These are phyloP conservation scores for Nettapus auritus DNA, from an alignment of 2,113 vertebrate species.

Conservation along the genomic window DNA sequence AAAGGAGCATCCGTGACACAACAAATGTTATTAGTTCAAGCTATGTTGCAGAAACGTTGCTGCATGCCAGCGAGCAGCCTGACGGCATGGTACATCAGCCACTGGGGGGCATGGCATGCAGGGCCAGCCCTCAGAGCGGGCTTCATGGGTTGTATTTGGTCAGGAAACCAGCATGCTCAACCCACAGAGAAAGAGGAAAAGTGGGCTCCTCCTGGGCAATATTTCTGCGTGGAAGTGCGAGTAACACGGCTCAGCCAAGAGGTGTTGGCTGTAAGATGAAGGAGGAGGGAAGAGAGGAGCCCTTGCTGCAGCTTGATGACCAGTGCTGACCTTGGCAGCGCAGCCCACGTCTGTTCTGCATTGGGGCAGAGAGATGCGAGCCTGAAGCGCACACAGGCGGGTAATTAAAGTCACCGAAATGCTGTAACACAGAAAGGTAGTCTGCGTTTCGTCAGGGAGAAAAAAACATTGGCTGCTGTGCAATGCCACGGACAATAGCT, in stretches of 20 bases:
- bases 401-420: slow-evolving; percentile 31
- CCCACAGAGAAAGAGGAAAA: background rate
- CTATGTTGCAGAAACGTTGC: background rate
- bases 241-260: fast-evolving
- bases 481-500: background rate
- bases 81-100: fast-evolving
- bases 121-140: fast-evolving
- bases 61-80: background rate
- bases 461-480: background rate
- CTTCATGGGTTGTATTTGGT: background rate
- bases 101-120: background rate
- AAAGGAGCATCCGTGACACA: background rate
- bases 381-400: background rate
- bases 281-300: background rate
- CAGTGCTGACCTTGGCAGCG: background rate
- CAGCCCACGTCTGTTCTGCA: background rate
- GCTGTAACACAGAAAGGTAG: slow-evolving; percentile 9
- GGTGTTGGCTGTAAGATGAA: fast-evolving
- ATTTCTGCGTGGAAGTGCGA: background rate
- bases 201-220: background rate
- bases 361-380: background rate
- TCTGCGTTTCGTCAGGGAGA: slow-evolving; percentile 18
- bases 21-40: background rate
- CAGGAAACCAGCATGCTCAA: background rate
- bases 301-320: background rate